phyloP scores from a whole-genome alignment of 2,888 invertebrate species.

The Agriopis leucophaearia region DNA sequence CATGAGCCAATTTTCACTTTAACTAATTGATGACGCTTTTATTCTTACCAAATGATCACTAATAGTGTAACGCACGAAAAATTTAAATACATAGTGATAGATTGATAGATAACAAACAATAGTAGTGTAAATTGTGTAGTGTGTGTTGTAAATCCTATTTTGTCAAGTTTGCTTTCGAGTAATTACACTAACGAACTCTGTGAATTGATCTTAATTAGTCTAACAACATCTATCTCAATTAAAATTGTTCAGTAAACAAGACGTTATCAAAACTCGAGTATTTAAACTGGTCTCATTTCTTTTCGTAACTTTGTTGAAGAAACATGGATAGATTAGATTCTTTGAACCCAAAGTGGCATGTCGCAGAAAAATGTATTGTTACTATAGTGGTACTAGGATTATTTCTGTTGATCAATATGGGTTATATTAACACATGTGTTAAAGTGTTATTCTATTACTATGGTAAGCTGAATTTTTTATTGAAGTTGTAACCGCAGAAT shows the following conservation, averaged over 20 bases:
- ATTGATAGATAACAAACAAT: background rate
- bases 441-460: constrained; percentile 65
- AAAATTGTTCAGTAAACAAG: constrained; percentile 26
- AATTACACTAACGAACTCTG: constrained; percentile 39
- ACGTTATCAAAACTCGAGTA: background rate
- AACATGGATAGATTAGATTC: constrained; percentile 45
- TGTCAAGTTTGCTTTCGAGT: constrained; percentile 29
- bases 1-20: too few species aligned
- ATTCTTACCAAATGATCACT: too few species aligned
- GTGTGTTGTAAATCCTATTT: too few species aligned
- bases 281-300: constrained; percentile 31
- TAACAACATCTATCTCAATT: constrained; percentile 27
- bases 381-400: constrained; percentile 48
- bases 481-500: background rate
- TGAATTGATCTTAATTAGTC: constrained; percentile 36
- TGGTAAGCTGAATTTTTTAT: constrained; percentile 55
- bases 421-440: constrained; percentile 61
- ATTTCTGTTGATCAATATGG: constrained; percentile 56
- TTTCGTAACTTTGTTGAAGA: constrained; percentile 12
- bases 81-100: too few species aligned
- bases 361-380: constrained; percentile 48
- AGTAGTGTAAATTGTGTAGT: background rate
- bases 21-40: too few species aligned
- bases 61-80: background rate
- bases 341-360: constrained; percentile 20